A percentile compares a stretch with the other conserved stretches of the same genome.
phyloP scores from a whole-genome alignment of 2,113 vertebrate genomes.

The Eidolon helvum region DNA sequence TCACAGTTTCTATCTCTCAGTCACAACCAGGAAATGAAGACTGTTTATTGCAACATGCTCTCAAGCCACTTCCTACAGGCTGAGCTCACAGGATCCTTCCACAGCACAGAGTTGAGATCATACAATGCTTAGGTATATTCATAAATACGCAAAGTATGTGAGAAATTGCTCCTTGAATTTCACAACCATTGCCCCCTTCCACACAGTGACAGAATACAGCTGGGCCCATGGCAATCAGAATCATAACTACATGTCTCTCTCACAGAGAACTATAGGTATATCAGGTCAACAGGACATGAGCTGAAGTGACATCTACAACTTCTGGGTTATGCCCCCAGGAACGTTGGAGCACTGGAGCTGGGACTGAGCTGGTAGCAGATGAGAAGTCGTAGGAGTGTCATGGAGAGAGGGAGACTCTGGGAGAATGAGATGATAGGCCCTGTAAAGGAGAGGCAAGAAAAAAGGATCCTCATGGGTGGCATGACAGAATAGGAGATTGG shows the following conservation, averaged over 20 bases:
- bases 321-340: neutral
- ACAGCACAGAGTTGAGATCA: neutral
- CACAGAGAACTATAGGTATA: neutral
- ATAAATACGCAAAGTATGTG: neutral
- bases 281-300: neutral
- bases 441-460: neutral
- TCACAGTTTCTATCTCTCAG: neutral
- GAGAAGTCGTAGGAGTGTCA: neutral
- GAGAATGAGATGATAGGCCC: neutral
- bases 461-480: neutral
- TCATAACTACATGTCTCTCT: too few relatives aligned
- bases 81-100: too few relatives aligned
- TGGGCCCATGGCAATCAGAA: neutral
- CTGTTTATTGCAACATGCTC: neutral
- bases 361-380: neutral
- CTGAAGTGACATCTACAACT: neutral
- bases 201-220: neutral
- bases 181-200: neutral
- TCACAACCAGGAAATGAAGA: neutral
- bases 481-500: neutral
- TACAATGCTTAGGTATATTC: too few relatives aligned
- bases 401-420: neutral
- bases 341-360: neutral
- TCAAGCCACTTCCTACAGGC: neutral
- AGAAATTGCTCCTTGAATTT: accelerated